A percentile compares a stretch with the other conserved stretches of the same genome.
Conservation (phyloP, 37 sponge, comb jelly and placozoan species). For the Halisarca cf. caerulea region DNA sequence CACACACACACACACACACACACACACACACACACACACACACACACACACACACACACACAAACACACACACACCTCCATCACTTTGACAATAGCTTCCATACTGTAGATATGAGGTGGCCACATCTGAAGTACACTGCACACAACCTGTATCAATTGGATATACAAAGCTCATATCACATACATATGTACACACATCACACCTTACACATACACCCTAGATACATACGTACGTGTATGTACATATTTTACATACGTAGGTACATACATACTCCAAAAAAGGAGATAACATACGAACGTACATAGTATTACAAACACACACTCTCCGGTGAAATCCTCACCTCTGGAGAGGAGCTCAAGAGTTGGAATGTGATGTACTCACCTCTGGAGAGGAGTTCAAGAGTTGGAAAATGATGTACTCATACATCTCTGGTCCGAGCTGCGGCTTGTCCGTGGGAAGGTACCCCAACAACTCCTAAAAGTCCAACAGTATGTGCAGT, state of each 20-base stretch:
- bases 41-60: too few relatives aligned
- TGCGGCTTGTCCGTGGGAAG: slow-evolving; percentile 62
- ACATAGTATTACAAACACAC: too few relatives aligned
- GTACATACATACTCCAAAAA: too few relatives aligned
- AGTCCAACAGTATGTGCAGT: not conserved
- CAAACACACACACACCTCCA: slow-evolving; percentile 48
- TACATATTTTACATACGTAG: too few relatives aligned
- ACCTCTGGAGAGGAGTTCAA: slow-evolving; percentile 58
- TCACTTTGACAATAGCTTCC: slow-evolving; percentile 67
- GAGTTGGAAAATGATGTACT: slow-evolving; percentile 70
- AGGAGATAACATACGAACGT: too few relatives aligned
- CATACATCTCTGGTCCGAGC: slow-evolving; percentile 70
- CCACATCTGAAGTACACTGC: slow-evolving; percentile 69
- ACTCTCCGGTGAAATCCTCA: too few relatives aligned
- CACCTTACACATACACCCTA: too few relatives aligned
- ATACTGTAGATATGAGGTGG: slow-evolving; percentile 71
- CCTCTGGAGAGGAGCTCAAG: too few relatives aligned
- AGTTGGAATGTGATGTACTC: too few relatives aligned
- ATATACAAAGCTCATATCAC: not conserved
- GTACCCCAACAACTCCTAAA: slow-evolving; percentile 65
- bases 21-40: too few relatives aligned
- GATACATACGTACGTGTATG: too few relatives aligned
- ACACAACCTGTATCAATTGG: slow-evolving; percentile 65
- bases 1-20: too few relatives aligned
- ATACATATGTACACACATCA: not conserved